Evolutionary conservation across 2,113 vertebrate species (phyloP), one percentile per base, ranked within the genome.

Genomic region (Thoracochromis brauschi): DNA sequence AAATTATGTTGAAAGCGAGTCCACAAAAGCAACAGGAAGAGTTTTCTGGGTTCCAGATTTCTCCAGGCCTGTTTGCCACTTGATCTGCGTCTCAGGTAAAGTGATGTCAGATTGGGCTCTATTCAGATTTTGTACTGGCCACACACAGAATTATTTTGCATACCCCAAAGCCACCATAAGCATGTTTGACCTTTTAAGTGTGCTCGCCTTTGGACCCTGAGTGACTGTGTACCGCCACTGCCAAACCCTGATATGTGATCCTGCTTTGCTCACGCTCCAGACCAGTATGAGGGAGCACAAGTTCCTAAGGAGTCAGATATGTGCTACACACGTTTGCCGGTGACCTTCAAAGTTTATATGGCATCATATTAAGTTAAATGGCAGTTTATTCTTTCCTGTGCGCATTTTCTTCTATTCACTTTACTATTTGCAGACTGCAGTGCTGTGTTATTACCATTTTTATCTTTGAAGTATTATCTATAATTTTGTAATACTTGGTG

Each of bases 301-400:
- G 90, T 93, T 94, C 93, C 78, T 90, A 1, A 71, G 79, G 54
- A 83, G 92, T 90, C 90, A 93, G 51, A 83, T 40, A 53, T 86
- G 85, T 86, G 21, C 9, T 1, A 19, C 54, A 58, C 47, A 58
- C 83, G 16, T 54, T 7, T 31, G 8, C 29, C 40, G 2, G 14
- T 88, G 81, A 86, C 90, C 84, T 86, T 78, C 49, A 79, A 19
- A 21, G 57, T 29, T 29, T 47, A 2, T 35, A 5, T 40, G 45
- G 49, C 57, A 55, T 83, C 13, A 38, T 5, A 5, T 51, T 24
- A 21, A 45, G 42, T 80, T 16, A 12, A 9, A 51, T 26, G 13
- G 35, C n/a, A 26, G 83, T 51, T 85, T n/a, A 35, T 14, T 81
- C 19, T 42, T 13, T 51, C 73, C 4, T 31, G 45, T 51, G 26